Percentiles rank a stretch among this genome's conserved stretches.
These are phyloP conservation scores for Hymenopus coronatus DNA, from an alignment of 2,888 invertebrate genomes.

Conservation along the genomic window DNA sequence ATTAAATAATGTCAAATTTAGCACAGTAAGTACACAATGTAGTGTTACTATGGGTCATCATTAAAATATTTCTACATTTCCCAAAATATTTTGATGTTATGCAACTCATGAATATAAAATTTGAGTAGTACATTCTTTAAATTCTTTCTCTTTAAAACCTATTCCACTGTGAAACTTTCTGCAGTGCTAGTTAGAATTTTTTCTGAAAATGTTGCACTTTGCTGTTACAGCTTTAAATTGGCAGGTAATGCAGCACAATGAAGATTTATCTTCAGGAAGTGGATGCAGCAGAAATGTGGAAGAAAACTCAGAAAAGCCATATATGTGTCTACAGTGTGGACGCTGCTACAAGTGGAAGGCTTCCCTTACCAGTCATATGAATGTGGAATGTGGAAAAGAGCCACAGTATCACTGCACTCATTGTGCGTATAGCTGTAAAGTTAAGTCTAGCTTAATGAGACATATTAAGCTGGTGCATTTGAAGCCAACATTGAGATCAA, in stretches of 20 bases:
- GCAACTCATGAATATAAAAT: too few relatives aligned
- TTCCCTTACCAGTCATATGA: conserved; percentile 29
- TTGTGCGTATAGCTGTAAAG: conserved; percentile 42
- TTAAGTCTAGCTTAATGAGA: conserved; percentile 42
- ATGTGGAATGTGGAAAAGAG: conserved; percentile 38
- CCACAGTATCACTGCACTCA: conserved; percentile 44
- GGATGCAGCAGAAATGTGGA: background rate
- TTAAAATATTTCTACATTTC: too few relatives aligned
- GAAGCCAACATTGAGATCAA: background rate
- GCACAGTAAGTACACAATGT: too few relatives aligned
- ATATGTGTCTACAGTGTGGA: conserved; percentile 20
- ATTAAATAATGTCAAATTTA: too few relatives aligned
- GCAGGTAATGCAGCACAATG: background rate
- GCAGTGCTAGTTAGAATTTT: background rate
- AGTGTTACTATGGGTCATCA: too few relatives aligned
- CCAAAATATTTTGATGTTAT: too few relatives aligned
- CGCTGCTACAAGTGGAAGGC: conserved; percentile 24
- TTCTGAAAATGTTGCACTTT: background rate
- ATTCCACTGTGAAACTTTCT: too few relatives aligned
- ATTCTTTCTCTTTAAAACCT: too few relatives aligned
- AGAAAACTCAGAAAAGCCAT: background rate
- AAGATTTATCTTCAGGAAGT: background rate
- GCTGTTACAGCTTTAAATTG: background rate
- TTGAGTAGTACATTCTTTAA: too few relatives aligned
- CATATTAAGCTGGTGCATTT: conserved; percentile 35